phyloP scores from a whole-genome alignment of 1,140 invertebrate species.

The Coenobita brevimanus region DNA sequence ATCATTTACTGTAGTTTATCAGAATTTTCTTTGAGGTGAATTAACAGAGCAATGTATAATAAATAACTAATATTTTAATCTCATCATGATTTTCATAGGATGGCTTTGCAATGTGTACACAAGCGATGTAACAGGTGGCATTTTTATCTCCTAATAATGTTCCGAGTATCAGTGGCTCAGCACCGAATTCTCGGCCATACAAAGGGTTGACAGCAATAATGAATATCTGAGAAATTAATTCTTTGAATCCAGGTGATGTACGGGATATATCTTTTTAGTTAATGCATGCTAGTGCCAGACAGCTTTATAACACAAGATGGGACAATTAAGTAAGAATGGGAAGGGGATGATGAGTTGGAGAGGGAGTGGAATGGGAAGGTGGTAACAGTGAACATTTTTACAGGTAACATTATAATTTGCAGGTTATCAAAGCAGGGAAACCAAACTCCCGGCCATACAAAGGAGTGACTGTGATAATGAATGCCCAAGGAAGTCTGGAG shows the following conservation, averaged over 20 bases:
- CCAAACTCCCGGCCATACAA: conserved; percentile 28
- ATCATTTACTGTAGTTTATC: too few relatives aligned
- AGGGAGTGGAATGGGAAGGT: neutral
- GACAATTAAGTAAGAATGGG: neutral
- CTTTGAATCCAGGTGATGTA: neutral
- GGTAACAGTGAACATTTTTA: neutral
- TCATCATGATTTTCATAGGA: too few relatives aligned
- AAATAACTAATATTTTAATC: too few relatives aligned
- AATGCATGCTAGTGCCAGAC: neutral
- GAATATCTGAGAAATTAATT: too few relatives aligned
- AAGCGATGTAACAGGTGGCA: too few relatives aligned
- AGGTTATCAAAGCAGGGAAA: conserved; percentile 35
- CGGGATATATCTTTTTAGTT: neutral
- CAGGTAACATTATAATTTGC: neutral
- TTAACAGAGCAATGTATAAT: too few relatives aligned
- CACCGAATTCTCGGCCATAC: too few relatives aligned
- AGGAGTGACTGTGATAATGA: conserved; percentile 28
- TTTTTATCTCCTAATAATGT: too few relatives aligned
- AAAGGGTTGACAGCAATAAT: too few relatives aligned
- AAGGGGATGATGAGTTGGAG: neutral
- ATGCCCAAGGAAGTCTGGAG: conserved; percentile 30
- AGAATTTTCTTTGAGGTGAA: too few relatives aligned
- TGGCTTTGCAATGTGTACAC: too few relatives aligned
- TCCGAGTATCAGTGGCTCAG: too few relatives aligned
- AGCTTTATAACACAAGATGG: neutral